A percentile compares a stretch with the other conserved stretches of the same genome.
Evolutionary conservation across 1,140 invertebrate genomes (phyloP).

Genomic region (Microplitis mediator): DNA sequence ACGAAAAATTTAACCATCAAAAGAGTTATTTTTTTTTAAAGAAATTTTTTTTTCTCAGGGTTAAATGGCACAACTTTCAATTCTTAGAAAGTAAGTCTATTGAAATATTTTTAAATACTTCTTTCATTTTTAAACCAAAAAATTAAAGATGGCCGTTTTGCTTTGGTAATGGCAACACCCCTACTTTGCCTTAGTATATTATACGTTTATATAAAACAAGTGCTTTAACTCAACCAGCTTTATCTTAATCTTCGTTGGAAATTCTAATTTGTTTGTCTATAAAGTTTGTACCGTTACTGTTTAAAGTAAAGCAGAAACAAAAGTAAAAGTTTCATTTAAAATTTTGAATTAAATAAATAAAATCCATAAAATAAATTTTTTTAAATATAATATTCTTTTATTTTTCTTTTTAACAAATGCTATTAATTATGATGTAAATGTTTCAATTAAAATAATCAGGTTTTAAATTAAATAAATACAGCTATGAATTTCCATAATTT

Average conservation of each 20-base stretch:
- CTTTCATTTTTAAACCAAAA: background rate
- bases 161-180: background rate
- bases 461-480: no score
- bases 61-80: no score
- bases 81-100: no score
- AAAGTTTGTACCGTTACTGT: constrained; percentile 1
- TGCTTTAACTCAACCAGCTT: constrained; percentile 18
- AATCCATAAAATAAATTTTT: background rate
- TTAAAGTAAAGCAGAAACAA: background rate
- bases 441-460: no score
- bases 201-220: background rate
- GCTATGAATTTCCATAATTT: no score
- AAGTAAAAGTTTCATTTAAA: background rate
- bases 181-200: background rate
- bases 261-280: constrained; percentile 36
- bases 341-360: background rate
- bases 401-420: no score
- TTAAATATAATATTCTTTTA: background rate
- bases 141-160: background rate
- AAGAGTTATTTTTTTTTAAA: no score
- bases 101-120: background rate
- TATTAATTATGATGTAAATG: no score
- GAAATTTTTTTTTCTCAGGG: no score
- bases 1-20: no score
- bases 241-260: constrained; percentile 39